phyloP scores from a whole-genome alignment of 2,113 vertebrate species.

The Megaceryle maxima region DNA sequence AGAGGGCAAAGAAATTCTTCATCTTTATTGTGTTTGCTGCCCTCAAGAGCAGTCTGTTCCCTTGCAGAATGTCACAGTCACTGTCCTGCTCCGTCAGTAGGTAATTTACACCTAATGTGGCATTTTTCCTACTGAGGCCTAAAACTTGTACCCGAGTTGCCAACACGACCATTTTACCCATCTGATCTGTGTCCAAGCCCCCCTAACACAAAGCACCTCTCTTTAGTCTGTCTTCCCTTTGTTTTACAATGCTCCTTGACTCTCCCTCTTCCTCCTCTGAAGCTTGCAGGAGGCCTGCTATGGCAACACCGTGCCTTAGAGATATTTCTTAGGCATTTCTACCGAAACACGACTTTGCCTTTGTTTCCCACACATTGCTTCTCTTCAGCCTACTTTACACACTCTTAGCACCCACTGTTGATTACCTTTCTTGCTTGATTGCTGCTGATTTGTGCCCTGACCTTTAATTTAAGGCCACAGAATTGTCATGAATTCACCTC shows the following conservation, averaged over 20 bases:
- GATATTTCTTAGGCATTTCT: not conserved
- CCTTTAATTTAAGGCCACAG: not conserved
- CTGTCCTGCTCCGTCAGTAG: not conserved
- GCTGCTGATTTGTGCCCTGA: not conserved
- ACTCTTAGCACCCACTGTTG: not conserved
- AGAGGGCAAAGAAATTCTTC: not conserved
- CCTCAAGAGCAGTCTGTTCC: not conserved
- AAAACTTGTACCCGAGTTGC: not conserved
- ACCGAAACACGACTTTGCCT: not conserved
- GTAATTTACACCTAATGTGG: not conserved
- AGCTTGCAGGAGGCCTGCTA: not conserved
- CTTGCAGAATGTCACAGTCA: not conserved
- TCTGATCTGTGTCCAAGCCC: not conserved
- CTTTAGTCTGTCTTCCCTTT: not conserved
- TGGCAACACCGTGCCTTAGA: accelerated
- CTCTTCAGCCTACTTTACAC: not conserved
- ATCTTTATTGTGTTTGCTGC: not conserved
- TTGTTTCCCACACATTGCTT: not conserved
- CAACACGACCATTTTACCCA: not conserved
- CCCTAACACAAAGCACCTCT: not conserved
- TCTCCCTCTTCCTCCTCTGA: not conserved
- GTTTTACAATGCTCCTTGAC: not conserved
- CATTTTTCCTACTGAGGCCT: not conserved
- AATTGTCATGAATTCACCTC: not conserved
- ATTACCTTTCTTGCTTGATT: not conserved